Evolutionary conservation across 2,888 invertebrate genomes (phyloP).

Genomic region (Phragmatobia fuliginosa): DNA sequence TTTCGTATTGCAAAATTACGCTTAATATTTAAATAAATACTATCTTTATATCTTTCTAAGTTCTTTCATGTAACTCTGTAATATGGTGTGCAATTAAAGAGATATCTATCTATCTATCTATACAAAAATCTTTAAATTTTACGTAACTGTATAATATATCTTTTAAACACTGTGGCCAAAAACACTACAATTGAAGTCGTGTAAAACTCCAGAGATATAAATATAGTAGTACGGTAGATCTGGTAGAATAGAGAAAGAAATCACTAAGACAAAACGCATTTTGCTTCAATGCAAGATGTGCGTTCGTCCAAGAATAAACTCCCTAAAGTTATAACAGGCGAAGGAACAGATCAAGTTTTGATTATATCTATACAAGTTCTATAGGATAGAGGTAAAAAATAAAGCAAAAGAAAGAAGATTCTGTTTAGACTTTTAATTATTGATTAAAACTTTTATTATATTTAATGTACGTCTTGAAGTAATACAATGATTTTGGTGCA

Average conservation of each 20-base stretch:
- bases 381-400: background rate
- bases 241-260: background rate
- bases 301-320: background rate
- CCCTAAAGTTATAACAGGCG: background rate
- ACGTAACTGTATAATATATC: background rate
- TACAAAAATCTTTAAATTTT: background rate
- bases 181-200: background rate
- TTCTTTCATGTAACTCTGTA: no score
- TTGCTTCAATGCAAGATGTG: background rate
- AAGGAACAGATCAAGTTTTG: background rate
- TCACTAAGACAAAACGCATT: background rate
- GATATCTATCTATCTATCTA: no score
- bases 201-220: background rate
- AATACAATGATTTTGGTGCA: background rate
- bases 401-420: background rate
- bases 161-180: background rate
- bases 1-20: no score
- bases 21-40: no score
- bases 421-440: background rate
- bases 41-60: no score
- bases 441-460: background rate
- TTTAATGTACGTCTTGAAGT: background rate
- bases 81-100: no score
- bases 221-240: background rate
- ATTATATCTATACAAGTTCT: background rate